These are phyloP conservation scores for Liodrosophila aerea DNA, from an alignment of 2,888 invertebrate genomes.

Conservation along the genomic window DNA sequence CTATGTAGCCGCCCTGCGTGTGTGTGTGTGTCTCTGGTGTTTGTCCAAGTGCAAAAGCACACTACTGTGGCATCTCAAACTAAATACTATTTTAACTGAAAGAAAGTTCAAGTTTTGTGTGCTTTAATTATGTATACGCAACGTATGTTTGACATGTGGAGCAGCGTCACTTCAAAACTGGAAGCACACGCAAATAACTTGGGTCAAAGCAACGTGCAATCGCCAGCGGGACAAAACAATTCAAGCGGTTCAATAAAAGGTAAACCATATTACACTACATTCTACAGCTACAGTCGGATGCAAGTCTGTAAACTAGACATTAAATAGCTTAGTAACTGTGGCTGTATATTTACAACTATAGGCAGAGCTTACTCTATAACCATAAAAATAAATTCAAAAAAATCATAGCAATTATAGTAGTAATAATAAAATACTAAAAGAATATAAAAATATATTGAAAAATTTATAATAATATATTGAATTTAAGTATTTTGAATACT, in stretches of 20 bases:
- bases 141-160: conserved; percentile 84
- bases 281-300: too few relatives aligned
- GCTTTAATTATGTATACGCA: conserved; percentile 83
- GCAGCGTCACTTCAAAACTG: conserved; percentile 83
- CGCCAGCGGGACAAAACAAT: conserved; percentile 82
- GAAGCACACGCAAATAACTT: conserved; percentile 83
- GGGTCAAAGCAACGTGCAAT: conserved; percentile 83
- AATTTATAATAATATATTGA: too few relatives aligned
- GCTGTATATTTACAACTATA: too few relatives aligned
- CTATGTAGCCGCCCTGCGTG: conserved; percentile 8
- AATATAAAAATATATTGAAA: too few relatives aligned
- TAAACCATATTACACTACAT: conserved; percentile 66
- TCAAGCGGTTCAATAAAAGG: conserved; percentile 83
- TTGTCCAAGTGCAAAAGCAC: neutral
- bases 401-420: too few relatives aligned
- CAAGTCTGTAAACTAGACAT: too few relatives aligned
- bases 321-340: too few relatives aligned
- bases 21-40: conserved; percentile 2
- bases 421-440: too few relatives aligned
- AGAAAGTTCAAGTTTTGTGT: conserved; percentile 26
- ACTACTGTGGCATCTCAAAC: neutral
- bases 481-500: too few relatives aligned
- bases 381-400: too few relatives aligned
- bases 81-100: conserved; percentile 24
- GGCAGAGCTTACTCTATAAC: too few relatives aligned